Evolutionary conservation across 2,113 vertebrate genomes (phyloP).

Genomic region (Halcyon senegalensis): DNA sequence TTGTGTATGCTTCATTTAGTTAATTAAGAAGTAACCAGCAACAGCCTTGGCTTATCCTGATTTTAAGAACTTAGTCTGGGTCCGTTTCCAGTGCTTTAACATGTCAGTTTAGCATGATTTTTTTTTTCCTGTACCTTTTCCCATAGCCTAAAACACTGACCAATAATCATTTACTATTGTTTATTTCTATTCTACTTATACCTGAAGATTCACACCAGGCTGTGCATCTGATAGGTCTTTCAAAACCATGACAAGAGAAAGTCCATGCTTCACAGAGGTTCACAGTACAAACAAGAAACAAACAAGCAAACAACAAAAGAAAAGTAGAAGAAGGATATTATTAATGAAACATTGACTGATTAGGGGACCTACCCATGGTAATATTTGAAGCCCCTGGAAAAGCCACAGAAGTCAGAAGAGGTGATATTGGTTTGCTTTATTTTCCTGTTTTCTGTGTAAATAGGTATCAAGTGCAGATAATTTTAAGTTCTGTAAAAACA

Average conservation of each 20-base stretch:
- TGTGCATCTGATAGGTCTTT: not conserved
- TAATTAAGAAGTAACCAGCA: slow-evolving; percentile 44
- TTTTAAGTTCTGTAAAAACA: not conserved
- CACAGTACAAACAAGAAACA: not conserved
- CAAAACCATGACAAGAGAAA: not conserved
- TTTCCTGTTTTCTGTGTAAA: not conserved
- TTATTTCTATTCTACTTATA: not conserved
- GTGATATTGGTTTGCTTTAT: not conserved
- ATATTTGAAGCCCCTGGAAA: not conserved
- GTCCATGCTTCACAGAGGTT: not conserved
- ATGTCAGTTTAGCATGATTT: not conserved
- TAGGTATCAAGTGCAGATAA: not conserved
- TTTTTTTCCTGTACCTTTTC: not conserved
- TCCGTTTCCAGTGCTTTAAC: slow-evolving; percentile 11
- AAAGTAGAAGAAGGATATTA: not conserved
- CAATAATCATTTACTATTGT: not conserved
- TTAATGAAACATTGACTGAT: not conserved
- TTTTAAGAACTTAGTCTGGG: slow-evolving; percentile 1
- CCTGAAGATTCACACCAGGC: not conserved
- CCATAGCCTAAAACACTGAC: not conserved
- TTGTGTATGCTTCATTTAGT: not conserved
- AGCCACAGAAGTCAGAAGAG: not conserved
- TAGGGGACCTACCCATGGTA: not conserved
- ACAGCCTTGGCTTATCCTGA: not conserved
- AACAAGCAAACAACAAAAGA: not conserved